These are phyloP conservation scores for Drosophila mojavensis DNA, from an alignment of 1,140 invertebrate genomes.

Conservation along the genomic window DNA sequence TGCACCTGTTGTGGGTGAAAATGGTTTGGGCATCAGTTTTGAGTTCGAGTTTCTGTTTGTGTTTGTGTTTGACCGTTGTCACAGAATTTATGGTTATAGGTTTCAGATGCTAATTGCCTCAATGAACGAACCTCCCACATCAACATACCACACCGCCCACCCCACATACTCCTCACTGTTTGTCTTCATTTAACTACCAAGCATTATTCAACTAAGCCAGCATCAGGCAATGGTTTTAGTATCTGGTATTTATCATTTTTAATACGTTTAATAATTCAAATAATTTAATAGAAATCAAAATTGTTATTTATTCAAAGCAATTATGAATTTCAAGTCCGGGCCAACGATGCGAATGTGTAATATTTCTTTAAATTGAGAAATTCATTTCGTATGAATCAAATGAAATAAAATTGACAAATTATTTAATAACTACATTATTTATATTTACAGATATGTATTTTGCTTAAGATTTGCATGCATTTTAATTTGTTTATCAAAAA, in stretches of 20 bases:
- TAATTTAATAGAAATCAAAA: too few relatives aligned
- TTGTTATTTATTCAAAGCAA: too few relatives aligned
- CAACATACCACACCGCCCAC: neutral
- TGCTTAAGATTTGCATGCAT: too few relatives aligned
- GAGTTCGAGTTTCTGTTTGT: neutral
- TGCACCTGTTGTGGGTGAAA: constrained; percentile 50
- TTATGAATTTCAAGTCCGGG: too few relatives aligned
- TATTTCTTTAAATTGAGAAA: too few relatives aligned
- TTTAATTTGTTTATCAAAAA: too few relatives aligned
- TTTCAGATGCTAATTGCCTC: constrained; percentile 66
- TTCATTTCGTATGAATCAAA: too few relatives aligned
- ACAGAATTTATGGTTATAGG: constrained; percentile 67
- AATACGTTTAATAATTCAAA: too few relatives aligned
- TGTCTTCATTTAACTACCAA: neutral
- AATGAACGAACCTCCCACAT: constrained; percentile 1
- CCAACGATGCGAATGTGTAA: too few relatives aligned
- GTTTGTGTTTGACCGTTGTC: constrained; percentile 36
- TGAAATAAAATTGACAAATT: too few relatives aligned
- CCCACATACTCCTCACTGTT: neutral
- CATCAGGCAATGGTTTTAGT: neutral
- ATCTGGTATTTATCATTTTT: neutral
- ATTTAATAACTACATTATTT: too few relatives aligned
- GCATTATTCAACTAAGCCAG: constrained; percentile 1
- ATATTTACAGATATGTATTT: too few relatives aligned
- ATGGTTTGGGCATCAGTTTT: constrained; percentile 25